Base-by-base conservation (phyloP, 1,140 invertebrate genomes). In the Odontomachus brunneus region DNA sequence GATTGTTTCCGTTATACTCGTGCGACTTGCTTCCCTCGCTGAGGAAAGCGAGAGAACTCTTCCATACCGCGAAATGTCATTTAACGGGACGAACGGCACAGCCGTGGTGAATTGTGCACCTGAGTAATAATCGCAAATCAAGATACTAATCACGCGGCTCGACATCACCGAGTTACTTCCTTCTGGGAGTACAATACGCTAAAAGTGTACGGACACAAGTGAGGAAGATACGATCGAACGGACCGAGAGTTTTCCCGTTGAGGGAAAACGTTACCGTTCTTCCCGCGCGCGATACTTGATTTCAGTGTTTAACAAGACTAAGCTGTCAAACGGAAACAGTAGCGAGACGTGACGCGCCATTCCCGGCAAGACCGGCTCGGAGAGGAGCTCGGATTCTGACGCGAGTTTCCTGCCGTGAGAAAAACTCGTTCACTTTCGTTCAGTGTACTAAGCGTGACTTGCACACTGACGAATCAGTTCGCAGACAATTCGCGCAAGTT, bases 381-480 rank as follows among this genome's bases (percentile, higher is more conserved):
- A 19, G 55, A 53, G 38, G 38, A 48, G 51, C 57, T 49, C 62
- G 33, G 29, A 11, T 44, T 75, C 82, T 82, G 67, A 83, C 84
- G 51, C 65, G 63, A 57, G 73, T 82, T 74, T 82, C 78, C 59
- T 82, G 81, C 57, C 71, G 82, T 76, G 88, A 90, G 88, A 91
- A 91, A 89, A 76, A 88, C 80, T 90, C 89, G 90, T 89, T 92
- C 92, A 92, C 92, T 92, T 93, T 93, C 92, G 91, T 83, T 89
- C 76, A 87, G 90, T 89, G 89, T 91, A 89, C 90, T 90, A 63
- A 81, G 55, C 57, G 81, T 82, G 72, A 87, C 83, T 81, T 82
- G 60, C 71, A 69, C 49, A 53, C 78, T 75, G 76, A 88, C 72
- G 84, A 87, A 85, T 88, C 69, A 12, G 69, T 65, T 60, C 72